phyloP scores from a whole-genome alignment of 2,113 vertebrate species.

The Picathartes gymnocephalus region DNA sequence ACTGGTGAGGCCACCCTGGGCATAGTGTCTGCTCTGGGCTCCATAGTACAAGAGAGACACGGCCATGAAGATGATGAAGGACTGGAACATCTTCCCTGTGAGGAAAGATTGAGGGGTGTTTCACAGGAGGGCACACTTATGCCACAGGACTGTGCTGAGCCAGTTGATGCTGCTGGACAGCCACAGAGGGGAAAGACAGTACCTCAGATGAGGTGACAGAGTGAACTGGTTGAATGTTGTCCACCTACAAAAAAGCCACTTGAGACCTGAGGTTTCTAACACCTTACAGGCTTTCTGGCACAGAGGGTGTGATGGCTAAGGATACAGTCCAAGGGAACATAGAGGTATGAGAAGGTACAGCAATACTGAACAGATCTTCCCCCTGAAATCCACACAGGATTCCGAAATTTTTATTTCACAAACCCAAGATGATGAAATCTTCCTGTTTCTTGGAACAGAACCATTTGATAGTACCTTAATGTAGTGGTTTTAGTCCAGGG shows the following conservation, averaged over 20 bases:
- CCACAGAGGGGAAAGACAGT: not conserved
- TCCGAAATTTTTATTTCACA: not conserved
- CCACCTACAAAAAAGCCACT: not conserved
- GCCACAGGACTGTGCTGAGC: not conserved
- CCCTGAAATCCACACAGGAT: not conserved
- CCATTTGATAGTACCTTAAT: not conserved
- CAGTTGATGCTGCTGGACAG: not conserved
- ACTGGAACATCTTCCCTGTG: not conserved
- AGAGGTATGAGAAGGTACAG: not conserved
- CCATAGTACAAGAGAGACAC: fast-evolving
- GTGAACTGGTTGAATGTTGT: not conserved
- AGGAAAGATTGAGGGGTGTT: not conserved
- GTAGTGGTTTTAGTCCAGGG: no score
- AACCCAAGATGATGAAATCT: not conserved
- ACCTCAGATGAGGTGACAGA: not conserved
- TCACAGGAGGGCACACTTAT: not conserved
- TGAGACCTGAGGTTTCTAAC: not conserved
- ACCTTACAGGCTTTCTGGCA: not conserved
- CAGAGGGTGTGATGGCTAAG: not conserved
- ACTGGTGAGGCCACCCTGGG: not conserved
- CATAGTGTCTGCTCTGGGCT: not conserved
- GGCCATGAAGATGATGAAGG: not conserved
- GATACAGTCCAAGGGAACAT: not conserved
- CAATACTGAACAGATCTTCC: not conserved
- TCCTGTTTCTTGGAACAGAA: not conserved